phyloP scores from a whole-genome alignment of 2,888 invertebrate genomes.

The Lagria hirta region DNA sequence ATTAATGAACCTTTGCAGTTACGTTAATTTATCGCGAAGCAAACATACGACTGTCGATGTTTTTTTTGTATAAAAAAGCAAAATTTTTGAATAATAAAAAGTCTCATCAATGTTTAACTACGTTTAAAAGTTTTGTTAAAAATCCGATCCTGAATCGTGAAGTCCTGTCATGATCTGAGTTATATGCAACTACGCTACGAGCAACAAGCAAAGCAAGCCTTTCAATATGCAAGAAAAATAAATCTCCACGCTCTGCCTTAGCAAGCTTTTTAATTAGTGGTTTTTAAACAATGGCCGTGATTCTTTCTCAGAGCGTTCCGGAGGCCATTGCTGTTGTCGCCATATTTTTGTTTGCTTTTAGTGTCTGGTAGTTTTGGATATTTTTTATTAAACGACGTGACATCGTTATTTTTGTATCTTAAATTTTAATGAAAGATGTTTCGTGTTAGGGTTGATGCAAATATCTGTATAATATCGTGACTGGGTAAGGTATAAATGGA shows the following conservation, averaged over 20 bases:
- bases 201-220: slow-evolving; percentile 48
- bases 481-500: slow-evolving; percentile 19
- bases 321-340: slow-evolving; percentile 41
- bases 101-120: too few species aligned
- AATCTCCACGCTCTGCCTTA: slow-evolving; percentile 49
- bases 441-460: slow-evolving; percentile 12
- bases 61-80: too few species aligned
- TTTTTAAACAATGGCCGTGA: slow-evolving; percentile 54
- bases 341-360: slow-evolving; percentile 45
- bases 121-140: too few species aligned
- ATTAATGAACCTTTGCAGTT: too few species aligned
- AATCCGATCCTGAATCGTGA: too few species aligned
- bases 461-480: slow-evolving; percentile 13
- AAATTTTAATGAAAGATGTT: slow-evolving; percentile 3
- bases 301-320: slow-evolving; percentile 36
- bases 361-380: slow-evolving; percentile 42
- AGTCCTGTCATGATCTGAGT: slow-evolving; percentile 54
- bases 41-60: too few species aligned
- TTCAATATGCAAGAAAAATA: slow-evolving; percentile 57
- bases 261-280: slow-evolving; percentile 54
- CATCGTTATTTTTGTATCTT: slow-evolving; percentile 1
- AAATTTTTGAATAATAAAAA: too few species aligned
- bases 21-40: too few species aligned
- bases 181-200: slow-evolving; percentile 52
- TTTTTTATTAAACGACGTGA: slow-evolving; percentile 5